Evolutionary conservation across 2,888 invertebrate genomes (phyloP), one percentile per base, ranked within the genome.

Genomic region (Dryobotodes eremita): DNA sequence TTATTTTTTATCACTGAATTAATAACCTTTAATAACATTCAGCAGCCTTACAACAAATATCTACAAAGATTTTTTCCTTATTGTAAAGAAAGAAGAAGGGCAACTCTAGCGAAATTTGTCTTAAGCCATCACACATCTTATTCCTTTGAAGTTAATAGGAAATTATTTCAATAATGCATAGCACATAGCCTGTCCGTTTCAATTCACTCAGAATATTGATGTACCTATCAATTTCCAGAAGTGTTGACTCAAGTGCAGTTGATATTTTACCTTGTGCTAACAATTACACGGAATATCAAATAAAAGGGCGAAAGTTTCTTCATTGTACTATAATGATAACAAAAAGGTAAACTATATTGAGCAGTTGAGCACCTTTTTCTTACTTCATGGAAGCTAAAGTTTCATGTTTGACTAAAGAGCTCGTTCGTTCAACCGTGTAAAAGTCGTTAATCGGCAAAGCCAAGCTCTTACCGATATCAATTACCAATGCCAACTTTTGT

Each of bases 1-100:
- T 95, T 94, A 92, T 92, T 91, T 82, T 68, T 66, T 31, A 71
- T 62, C 50, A 77, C 53, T 17, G 65, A 13, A 36, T 59, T n/a
- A 55, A 23, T 68, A 31, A 55, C n/a, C 48, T 46, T 55, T n/a
- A 15, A 1, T 0, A 46, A 23, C 10, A 53, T 26, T 50, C 42
- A 17, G 23, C 66, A 62, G 31, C 36, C 13, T 15, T 61, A 61
- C 13, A 42, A 76, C 8, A 42, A 53, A 42, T 4, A 36, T 53
- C 5, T 20, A 46, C 2, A 53, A 31, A 68, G 0, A n/a, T 0
- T 26, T 46, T 46, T 23, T 17, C 1, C 15, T 11, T 64, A 17
- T n/a, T 50, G 15, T 36, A 46, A 13, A 57, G 20, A 46, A 65
- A 65, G 15, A 8, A 66, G 3, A 62, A 31, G 3, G 13, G 8